A percentile compares a stretch with the other conserved stretches of the same genome.
Conservation (phyloP, 2,113 vertebrate species). For the Calidris pugnax region DNA sequence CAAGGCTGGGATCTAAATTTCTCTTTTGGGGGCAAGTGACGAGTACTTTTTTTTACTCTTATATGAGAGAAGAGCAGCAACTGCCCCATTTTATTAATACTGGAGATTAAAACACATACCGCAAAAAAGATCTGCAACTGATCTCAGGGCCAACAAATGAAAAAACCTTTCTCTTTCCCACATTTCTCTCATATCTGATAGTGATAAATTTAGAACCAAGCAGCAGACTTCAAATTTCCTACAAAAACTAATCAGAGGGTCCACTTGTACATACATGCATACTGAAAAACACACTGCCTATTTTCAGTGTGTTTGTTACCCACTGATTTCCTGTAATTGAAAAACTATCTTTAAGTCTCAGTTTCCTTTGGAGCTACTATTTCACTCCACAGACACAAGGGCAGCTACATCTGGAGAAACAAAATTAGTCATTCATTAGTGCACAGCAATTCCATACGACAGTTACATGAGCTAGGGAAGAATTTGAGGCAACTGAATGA, state of each 20-base stretch:
- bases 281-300: neutral
- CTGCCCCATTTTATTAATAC: neutral
- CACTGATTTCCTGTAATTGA: neutral
- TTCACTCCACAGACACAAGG: constrained; percentile 2
- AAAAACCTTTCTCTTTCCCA: neutral
- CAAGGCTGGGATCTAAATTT: neutral
- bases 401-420: constrained; percentile 29
- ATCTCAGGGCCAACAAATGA: neutral
- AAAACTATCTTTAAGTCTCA: neutral
- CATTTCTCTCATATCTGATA: neutral
- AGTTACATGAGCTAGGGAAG: neutral
- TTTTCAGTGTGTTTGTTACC: neutral
- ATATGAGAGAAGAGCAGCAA: neutral
- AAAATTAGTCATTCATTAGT: constrained; percentile 47
- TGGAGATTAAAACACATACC: neutral
- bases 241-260: neutral
- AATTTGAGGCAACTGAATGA: neutral
- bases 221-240: neutral
- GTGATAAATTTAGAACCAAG: neutral
- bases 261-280: neutral
- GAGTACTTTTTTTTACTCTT: neutral
- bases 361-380: neutral
- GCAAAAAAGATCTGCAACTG: neutral
- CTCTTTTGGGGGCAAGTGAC: accelerated
- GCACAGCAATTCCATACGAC: neutral